A percentile compares a stretch with the other conserved stretches of the same genome.
These are phyloP conservation scores for Amphimallon solstitiale DNA, from an alignment of 2,888 invertebrate species.

Conservation along the genomic window DNA sequence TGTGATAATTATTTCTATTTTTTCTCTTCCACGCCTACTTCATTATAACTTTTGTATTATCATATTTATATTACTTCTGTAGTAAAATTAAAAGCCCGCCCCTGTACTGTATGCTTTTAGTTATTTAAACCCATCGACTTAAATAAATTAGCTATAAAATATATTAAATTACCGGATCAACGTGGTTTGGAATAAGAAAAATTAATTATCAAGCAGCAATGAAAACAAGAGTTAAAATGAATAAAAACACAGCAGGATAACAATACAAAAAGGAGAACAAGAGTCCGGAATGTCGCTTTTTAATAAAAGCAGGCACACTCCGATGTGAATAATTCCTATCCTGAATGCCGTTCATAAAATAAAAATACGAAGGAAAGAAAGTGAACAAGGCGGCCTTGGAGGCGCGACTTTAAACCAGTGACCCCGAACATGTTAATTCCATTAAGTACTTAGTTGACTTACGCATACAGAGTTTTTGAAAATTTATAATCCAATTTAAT, in stretches of 20 bases:
- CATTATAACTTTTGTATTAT: no score
- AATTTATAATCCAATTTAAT: background rate
- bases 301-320: constrained; percentile 24
- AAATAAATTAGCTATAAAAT: no score
- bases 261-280: constrained; percentile 21
- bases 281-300: constrained; percentile 34
- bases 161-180: background rate
- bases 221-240: background rate
- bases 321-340: constrained; percentile 36
- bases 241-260: constrained; percentile 3
- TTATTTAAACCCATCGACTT: no score
- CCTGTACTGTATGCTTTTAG: no score
- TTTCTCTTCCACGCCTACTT: no score
- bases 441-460: background rate
- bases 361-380: constrained; percentile 48
- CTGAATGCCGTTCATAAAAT: constrained; percentile 43
- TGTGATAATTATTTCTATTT: no score
- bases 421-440: constrained; percentile 36
- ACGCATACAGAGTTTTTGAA: background rate
- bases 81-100: no score
- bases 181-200: background rate
- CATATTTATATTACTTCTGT: no score
- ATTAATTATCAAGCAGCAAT: constrained; percentile 10
- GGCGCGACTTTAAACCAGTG: constrained; percentile 45
- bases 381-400: constrained; percentile 48